These are phyloP conservation scores for Hyposmocoma kahamanoa DNA, from an alignment of 1,140 invertebrate genomes.

Conservation along the genomic window DNA sequence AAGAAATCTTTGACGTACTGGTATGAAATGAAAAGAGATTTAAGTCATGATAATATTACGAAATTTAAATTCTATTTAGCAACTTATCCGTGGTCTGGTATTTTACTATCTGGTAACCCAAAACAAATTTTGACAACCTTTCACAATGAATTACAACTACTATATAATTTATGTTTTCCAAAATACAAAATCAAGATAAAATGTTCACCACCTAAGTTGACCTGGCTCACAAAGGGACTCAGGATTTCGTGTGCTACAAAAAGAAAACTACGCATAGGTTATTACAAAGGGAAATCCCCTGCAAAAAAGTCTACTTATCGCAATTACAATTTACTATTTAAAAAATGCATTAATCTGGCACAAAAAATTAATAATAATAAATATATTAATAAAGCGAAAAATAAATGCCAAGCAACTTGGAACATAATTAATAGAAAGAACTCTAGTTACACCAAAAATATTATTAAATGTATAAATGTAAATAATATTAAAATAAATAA, in stretches of 20 bases:
- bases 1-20: not conserved
- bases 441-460: not conserved
- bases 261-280: conserved; percentile 1
- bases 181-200: not conserved
- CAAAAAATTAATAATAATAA: conserved; percentile 2
- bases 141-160: not conserved
- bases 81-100: not conserved
- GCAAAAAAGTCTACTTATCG: not conserved
- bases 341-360: not conserved
- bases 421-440: not conserved
- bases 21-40: not conserved
- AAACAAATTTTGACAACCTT: not conserved
- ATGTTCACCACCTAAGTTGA: not conserved
- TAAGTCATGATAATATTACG: not conserved
- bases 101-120: not conserved
- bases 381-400: not conserved
- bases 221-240: conserved; percentile 5
- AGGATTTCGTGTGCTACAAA: not conserved
- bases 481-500: not conserved
- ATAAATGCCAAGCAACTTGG: conserved; percentile 5
- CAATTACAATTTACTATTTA: not conserved
- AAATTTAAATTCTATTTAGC: not conserved
- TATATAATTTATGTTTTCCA: conserved; percentile 1
- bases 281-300: not conserved
- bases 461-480: not conserved